Evolutionary conservation across 1,140 invertebrate species (phyloP), one percentile per base, ranked within the genome.

Genomic region (Piezodorus guildinii): DNA sequence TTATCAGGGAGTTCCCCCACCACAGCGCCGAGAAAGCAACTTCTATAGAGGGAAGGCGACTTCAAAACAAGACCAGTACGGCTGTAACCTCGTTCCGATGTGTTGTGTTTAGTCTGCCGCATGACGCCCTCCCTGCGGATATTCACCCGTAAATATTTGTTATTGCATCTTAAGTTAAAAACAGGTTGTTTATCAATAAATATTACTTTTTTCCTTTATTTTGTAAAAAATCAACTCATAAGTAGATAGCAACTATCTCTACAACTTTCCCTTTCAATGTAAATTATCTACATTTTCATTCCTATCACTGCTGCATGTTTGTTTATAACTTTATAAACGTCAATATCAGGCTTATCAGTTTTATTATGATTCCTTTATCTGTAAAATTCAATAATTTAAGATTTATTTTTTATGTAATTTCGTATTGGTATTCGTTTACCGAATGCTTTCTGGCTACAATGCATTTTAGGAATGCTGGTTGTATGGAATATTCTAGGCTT

Each of bases 81-180:
- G 21, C 46, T 21, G 4, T 49, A 49, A 49, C 46, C 46, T 49
- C 46, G n/a, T 49, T 49, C 46, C 46, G n/a, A 49, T 49, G 46
- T 19, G 46, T 14, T 19, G 46, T 49, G 1, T 1, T 49, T 49
- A 9, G n/a, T 21, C n/a, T 49, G n/a, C 46, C 46, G 46, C 46
- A 49, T 49, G 46, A 49, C 46, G 46, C 46, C 46, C 21, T 49
- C 46, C 46, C n/a, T 49, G n/a, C 46, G 46, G 21, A 49, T 49
- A 49, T 19, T 49, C n/a, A 19, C 46, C n/a, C 14, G 46, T 49
- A 49, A 49, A 49, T 49, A 49, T 21, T 49, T 21, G 34, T 39
- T 39, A 19, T 17, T 49, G 46, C 46, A 49, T 49, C 21, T 49
- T 49, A 49, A 19, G 21, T 49, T n/a, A 49, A 17, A 49, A 19